Evolutionary conservation across 1,140 invertebrate genomes (phyloP).

Genomic region (Zeugodacus cucurbitae): DNA sequence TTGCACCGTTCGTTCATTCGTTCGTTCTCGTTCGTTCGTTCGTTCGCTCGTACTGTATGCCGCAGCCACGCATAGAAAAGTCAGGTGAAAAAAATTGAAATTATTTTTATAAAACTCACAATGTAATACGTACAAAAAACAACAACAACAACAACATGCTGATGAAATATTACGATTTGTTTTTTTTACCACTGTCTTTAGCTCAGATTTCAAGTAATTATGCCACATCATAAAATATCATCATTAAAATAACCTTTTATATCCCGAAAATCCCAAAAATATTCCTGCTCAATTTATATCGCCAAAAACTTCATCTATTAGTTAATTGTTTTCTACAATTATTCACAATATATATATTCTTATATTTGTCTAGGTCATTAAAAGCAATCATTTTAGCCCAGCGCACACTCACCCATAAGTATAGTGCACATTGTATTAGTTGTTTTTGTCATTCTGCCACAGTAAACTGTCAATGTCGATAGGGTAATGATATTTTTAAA

Average conservation of each 20-base stretch:
- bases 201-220: background rate
- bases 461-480: background rate
- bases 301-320: background rate
- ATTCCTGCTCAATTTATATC: background rate
- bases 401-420: background rate
- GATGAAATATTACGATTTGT: background rate
- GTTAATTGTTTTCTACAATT: background rate
- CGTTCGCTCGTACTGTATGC: slow-evolving; percentile 57
- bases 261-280: too few relatives aligned
- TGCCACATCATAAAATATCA: background rate
- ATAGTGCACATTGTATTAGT: background rate
- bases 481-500: background rate
- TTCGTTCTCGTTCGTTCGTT: slow-evolving; percentile 7
- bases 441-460: background rate
- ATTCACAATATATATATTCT: background rate
- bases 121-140: background rate
- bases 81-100: background rate
- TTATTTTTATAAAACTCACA: background rate
- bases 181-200: background rate
- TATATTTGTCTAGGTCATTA: background rate
- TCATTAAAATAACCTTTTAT: background rate
- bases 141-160: background rate
- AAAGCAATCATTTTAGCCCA: background rate
- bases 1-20: slow-evolving; percentile 58
- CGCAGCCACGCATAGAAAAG: slow-evolving; percentile 65